Evolutionary conservation across 2,113 vertebrate species (phyloP), one percentile per base, ranked within the genome.

Genomic region (Corydoras maculifer): DNA sequence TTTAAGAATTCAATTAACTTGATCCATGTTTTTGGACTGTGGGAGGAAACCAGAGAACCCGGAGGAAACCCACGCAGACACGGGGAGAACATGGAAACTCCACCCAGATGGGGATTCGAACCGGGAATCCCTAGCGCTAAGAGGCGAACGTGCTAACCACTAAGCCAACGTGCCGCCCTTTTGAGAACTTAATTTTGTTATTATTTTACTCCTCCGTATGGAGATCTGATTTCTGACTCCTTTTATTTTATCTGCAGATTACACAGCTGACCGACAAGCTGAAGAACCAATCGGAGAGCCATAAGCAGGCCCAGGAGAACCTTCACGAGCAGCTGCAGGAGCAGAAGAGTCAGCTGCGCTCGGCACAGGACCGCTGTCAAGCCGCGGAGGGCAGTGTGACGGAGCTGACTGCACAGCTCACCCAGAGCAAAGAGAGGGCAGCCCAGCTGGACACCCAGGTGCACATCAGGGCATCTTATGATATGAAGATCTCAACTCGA

Each of bases 241-340:
- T 5, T 43, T 25, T 48, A 29, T 55, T 48, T 60, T 0, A 65
- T 18, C 53, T 65, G 9, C 80, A 99, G 97, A 92, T 98, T 61
- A 90, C 88, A 29, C 95, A 98, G 66, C 80, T 99, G 78, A 93
- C 91, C 29, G 94, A 98, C 81, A 98, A 98, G 84, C 81, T 98
- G 77, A 98, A 95, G 86, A 99, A 99, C 84, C 97, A 99, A 25
- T 97, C 94, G 0, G 96, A 99, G 88, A 99, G 96, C 84, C 93
- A 99, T 87, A 98, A 96, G 77, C 97, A 99, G 84, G 96, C 95
- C 59, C 94, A 95, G 81, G 96, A 99, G 74, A 93, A 99, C 85
- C 87, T 99, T 48, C 97, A 99, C 3, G 91, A 99, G 64, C 94
- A 99, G 83, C 90, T 99, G 14, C 97, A 99, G 80, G 96, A 98